Percentiles rank a stretch among this genome's conserved stretches.
These are phyloP conservation scores for Dryocosmus kuriphilus DNA, from an alignment of 2,888 invertebrate genomes.

Conservation along the genomic window DNA sequence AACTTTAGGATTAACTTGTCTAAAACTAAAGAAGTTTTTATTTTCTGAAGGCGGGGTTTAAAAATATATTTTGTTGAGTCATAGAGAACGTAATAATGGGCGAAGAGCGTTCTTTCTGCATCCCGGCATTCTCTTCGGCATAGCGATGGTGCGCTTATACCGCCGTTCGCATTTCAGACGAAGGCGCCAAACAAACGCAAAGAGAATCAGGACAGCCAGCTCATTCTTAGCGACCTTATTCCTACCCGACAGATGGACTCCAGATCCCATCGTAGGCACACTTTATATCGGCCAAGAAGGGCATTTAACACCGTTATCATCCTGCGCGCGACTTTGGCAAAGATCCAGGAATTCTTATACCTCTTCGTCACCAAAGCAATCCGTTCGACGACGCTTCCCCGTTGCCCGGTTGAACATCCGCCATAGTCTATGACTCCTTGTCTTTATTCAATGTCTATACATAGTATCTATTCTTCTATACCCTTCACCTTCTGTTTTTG, in stretches of 20 bases:
- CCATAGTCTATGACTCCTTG: not conserved
- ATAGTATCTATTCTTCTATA: not conserved
- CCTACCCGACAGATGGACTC: conserved; percentile 36
- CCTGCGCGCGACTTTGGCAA: conserved; percentile 37
- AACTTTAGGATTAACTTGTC: not conserved
- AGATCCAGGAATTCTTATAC: conserved; percentile 29
- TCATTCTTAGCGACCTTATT: conserved; percentile 40
- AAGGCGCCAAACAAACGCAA: conserved; percentile 38
- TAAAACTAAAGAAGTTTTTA: not conserved
- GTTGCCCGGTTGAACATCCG: conserved; percentile 19
- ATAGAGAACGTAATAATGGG: conserved; percentile 33
- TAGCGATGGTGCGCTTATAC: conserved; percentile 28
- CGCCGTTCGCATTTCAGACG: conserved; percentile 31
- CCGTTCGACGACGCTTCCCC: conserved; percentile 11
- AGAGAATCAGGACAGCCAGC: conserved; percentile 34
- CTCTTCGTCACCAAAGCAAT: conserved; percentile 36
- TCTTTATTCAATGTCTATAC: not conserved
- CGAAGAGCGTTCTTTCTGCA: conserved; percentile 22
- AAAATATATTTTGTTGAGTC: conserved; percentile 37
- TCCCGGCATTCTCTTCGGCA: conserved; percentile 27
- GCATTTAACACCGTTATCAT: conserved; percentile 40
- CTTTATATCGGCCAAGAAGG: conserved; percentile 39
- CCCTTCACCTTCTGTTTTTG: not conserved
- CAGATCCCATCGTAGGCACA: conserved; percentile 36
- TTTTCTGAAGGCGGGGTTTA: not conserved